Base-by-base conservation (phyloP, 2,888 invertebrate genomes). In the Tipula unca region DNA sequence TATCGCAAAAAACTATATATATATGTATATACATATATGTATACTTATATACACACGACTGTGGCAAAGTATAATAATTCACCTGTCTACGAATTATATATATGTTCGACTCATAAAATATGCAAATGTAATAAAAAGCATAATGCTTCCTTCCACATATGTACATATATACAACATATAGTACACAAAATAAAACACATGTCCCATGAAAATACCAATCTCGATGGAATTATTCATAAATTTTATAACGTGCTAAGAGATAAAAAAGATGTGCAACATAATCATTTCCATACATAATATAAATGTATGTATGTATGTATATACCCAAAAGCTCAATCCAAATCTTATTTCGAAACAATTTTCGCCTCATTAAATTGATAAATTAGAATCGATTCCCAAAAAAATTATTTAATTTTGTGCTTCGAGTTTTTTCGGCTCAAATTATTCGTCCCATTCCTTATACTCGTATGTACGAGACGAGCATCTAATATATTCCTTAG, bases 301-400 rank as follows among this genome's bases (percentile, higher is more conserved):
- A n/a, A 17, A 17, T 17, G 8, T 48, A 48, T 48, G 17, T 48
- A 48, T 4, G 4, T 25, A 10, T 3, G 17, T 54, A 69, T 54
- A 54, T 69, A 69, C 69, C 69, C 25, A 69, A 69, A 69, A 69
- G 69, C 25, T 69, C 25, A 25, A 69, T 69, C 69, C 69, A 69
- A 69, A 69, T 69, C 69, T 69, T 69, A 69, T 69, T 69, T 69
- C 69, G 69, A 69, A 69, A 69, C 69, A 69, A 25, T 69, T 69
- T 69, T 69, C 69, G 69, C 69, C 69, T 69, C 69, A 69, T 69
- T 69, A 69, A 69, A 69, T 69, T 69, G 69, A 69, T 69, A 69
- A 69, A 69, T 69, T 69, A 69, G 69, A 69, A 69, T 69, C 69
- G 69, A 69, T 69, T 25, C 25, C 69, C 25, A 69, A 69, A 20